These are phyloP conservation scores for Verasper variegatus DNA, from an alignment of 2,113 vertebrate species.

Conservation along the genomic window DNA sequence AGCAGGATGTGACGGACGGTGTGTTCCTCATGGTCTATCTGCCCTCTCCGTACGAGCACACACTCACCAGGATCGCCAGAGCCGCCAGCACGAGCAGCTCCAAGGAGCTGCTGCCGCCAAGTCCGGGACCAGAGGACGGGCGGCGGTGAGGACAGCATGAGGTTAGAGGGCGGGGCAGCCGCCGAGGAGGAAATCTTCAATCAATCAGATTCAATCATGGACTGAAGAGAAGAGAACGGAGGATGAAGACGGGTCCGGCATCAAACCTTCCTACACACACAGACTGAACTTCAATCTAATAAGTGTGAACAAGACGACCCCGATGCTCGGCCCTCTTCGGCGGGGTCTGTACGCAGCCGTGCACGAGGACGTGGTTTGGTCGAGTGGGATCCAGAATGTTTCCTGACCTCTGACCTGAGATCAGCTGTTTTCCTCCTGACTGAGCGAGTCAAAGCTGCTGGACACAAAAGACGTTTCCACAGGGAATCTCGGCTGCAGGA, in stretches of 20 bases:
- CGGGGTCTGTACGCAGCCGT: background rate
- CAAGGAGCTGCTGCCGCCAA: conserved; percentile 56
- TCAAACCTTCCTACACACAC: background rate
- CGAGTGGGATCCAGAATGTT: background rate
- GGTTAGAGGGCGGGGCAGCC: background rate
- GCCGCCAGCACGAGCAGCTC: conserved; percentile 78
- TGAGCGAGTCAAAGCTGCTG: too few relatives aligned
- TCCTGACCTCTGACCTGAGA: background rate
- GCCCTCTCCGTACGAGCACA: conserved; percentile 88
- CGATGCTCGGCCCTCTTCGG: too few relatives aligned
- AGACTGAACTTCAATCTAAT: background rate
- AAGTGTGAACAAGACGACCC: background rate
- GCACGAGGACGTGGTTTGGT: background rate
- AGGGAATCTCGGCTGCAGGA: background rate
- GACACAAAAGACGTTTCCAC: background rate
- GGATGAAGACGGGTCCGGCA: background rate
- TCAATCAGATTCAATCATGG: background rate
- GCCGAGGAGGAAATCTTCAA: background rate
- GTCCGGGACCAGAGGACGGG: conserved; percentile 42
- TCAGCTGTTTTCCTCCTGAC: background rate
- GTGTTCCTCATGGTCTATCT: conserved; percentile 80
- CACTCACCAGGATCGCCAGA: conserved; percentile 81
- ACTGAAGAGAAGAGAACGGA: conserved; percentile 19
- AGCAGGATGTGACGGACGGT: conserved; percentile 72
- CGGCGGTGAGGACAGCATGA: background rate